These are phyloP conservation scores for Conchocele bisecta DNA, from an alignment of 2,888 invertebrate species.

Conservation along the genomic window DNA sequence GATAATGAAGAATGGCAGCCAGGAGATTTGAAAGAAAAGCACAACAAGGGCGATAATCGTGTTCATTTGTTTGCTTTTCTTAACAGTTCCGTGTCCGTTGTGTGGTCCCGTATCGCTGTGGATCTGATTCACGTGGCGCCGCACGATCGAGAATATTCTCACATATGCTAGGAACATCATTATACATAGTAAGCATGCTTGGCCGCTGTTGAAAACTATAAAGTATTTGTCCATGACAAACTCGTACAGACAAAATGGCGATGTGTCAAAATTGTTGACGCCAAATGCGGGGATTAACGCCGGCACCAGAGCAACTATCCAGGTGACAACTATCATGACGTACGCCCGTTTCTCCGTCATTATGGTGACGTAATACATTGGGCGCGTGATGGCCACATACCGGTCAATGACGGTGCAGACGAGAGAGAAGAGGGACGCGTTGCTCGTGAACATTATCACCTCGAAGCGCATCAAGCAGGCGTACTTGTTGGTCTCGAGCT, in stretches of 20 bases:
- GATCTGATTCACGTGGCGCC: conserved; percentile 48
- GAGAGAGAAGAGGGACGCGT: conserved; percentile 59
- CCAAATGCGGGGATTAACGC: conserved; percentile 49
- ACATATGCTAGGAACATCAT: conserved; percentile 55
- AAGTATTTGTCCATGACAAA: conserved; percentile 52
- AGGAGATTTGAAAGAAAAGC: conserved; percentile 56
- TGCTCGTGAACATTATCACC: conserved; percentile 54
- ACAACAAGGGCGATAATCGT: conserved; percentile 53
- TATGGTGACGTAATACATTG: conserved; percentile 47
- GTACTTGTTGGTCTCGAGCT: conserved; percentile 43
- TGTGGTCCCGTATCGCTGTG: conserved; percentile 23
- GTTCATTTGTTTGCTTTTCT: conserved; percentile 42
- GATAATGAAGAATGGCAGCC: conserved; percentile 62
- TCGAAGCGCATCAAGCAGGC: conserved; percentile 61
- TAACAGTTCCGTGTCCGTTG: not conserved
- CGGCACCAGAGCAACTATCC: conserved; percentile 48
- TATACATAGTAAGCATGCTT: conserved; percentile 44
- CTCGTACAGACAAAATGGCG: conserved; percentile 59
- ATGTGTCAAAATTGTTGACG: conserved; percentile 47
- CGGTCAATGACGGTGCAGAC: conserved; percentile 61
- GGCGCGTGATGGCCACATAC: conserved; percentile 60
- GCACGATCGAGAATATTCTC: conserved; percentile 46
- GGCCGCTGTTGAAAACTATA: conserved; percentile 31
- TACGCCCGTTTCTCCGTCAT: conserved; percentile 80
- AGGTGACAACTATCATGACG: conserved; percentile 43